Conservation (phyloP, 2,113 vertebrate genomes). For the Dendropsophus ebraccatus region DNA sequence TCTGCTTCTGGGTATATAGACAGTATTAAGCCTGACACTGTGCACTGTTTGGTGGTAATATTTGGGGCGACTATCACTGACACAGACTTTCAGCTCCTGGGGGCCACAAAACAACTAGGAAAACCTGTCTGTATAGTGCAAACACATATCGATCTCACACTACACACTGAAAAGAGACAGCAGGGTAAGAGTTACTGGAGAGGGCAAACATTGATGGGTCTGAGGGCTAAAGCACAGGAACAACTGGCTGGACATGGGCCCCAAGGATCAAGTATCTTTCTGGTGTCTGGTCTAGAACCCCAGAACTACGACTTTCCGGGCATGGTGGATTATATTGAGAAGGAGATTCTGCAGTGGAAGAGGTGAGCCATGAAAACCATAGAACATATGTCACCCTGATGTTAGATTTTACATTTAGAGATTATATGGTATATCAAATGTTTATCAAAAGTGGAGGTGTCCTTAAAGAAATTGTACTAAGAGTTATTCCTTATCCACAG, state of each 20-base stretch:
- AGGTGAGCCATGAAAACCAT: conserved; percentile 37
- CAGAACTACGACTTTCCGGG: conserved; percentile 50
- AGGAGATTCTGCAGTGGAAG: conserved; percentile 53
- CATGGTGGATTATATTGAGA: conserved; percentile 55
- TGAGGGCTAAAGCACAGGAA: conserved; percentile 20
- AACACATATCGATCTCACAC: conserved; percentile 52
- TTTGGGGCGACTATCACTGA: not conserved
- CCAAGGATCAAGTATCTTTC: conserved; percentile 21
- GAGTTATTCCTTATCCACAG: too few species aligned
- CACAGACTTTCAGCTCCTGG: conserved; percentile 28
- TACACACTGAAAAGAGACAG: conserved; percentile 58
- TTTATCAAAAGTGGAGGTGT: too few species aligned
- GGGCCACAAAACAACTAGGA: conserved; percentile 32
- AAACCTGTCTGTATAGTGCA: conserved; percentile 43
- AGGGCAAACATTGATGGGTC: not conserved
- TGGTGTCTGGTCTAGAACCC: conserved; percentile 54
- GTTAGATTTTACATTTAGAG: too few species aligned
- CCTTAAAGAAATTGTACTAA: too few species aligned
- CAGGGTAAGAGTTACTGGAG: conserved; percentile 35
- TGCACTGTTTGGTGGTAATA: conserved; percentile 54
- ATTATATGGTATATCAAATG: too few species aligned
- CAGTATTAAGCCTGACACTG: conserved; percentile 2
- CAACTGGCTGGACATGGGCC: not conserved
- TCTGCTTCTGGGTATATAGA: conserved; percentile 9
- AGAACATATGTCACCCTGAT: not conserved